These are phyloP conservation scores for Caenorhabditis wallacei DNA, from an alignment of 2,888 invertebrate species.

Conservation along the genomic window DNA sequence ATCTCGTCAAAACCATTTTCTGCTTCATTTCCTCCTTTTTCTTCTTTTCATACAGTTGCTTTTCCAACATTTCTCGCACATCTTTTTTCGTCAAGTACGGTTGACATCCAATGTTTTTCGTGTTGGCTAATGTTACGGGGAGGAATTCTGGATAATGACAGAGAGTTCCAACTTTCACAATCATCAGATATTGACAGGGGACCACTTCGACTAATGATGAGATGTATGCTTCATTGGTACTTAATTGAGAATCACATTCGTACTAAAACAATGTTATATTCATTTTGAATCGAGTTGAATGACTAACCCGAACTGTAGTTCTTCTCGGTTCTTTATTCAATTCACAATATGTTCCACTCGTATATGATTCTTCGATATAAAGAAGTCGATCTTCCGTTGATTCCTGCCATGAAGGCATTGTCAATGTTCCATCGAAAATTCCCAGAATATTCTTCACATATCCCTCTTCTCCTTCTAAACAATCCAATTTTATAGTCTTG, in stretches of 20 bases:
- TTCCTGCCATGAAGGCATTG: constrained; percentile 52
- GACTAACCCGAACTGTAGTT: constrained; percentile 55
- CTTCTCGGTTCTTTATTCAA: constrained; percentile 39
- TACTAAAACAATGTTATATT: constrained; percentile 61
- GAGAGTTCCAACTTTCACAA: constrained; percentile 59
- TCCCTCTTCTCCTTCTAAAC: constrained; percentile 42
- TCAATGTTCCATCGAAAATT: constrained; percentile 54
- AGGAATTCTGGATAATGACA: constrained; percentile 50
- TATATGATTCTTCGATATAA: constrained; percentile 62
- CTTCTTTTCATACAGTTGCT: constrained; percentile 1
- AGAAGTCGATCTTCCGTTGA: constrained; percentile 55
- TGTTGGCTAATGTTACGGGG: constrained; percentile 39
- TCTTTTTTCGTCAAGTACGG: constrained; percentile 31
- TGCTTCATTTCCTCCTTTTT: background rate
- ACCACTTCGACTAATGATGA: constrained; percentile 50
- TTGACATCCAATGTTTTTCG: constrained; percentile 35
- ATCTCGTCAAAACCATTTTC: background rate
- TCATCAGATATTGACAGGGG: constrained; percentile 62
- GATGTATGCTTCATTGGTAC: constrained; percentile 60
- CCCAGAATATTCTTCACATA: constrained; percentile 64
- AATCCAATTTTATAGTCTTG: background rate
- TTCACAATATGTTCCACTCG: constrained; percentile 55
- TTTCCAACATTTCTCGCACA: constrained; percentile 24
- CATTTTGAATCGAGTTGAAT: too few species aligned
- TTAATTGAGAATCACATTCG: constrained; percentile 56